Evolutionary conservation across 1,140 invertebrate genomes (phyloP).

Genomic region (Euborellia annulipes): DNA sequence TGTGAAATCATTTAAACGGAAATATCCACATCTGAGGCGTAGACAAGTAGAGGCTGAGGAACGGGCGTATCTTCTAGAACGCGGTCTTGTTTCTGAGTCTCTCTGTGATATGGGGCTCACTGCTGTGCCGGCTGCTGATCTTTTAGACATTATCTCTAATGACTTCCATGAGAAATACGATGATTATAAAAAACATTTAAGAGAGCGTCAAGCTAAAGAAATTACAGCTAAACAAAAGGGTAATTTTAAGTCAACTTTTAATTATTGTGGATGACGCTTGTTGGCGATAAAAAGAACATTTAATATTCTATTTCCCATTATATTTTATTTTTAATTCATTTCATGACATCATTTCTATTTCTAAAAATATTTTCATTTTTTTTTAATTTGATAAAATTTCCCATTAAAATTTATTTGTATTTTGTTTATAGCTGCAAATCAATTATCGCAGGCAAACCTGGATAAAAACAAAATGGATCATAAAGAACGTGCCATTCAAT

Average conservation of each 20-base stretch:
- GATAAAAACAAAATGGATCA: constrained; percentile 48
- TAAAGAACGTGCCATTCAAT: constrained; percentile 70
- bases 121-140: constrained; percentile 76
- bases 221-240: constrained; percentile 52
- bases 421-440: constrained; percentile 23
- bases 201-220: constrained; percentile 60
- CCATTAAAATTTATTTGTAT: not conserved
- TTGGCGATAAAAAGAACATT: too few species aligned
- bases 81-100: constrained; percentile 72
- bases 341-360: constrained; percentile 1
- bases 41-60: constrained; percentile 78
- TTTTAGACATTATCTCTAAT: constrained; percentile 84
- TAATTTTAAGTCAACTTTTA: too few species aligned
- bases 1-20: constrained; percentile 88
- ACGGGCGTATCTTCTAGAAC: constrained; percentile 69
- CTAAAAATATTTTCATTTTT: constrained; percentile 8
- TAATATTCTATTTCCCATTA: too few species aligned
- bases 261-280: too few species aligned
- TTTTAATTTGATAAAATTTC: constrained; percentile 1
- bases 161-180: constrained; percentile 93
- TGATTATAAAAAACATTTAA: constrained; percentile 70
- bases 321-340: too few species aligned
- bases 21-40: constrained; percentile 79
- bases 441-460: constrained; percentile 32
- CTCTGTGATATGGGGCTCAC: constrained; percentile 89